phyloP scores from a whole-genome alignment of 2,797 vertebrate genomes.

The Microctenopoma steveboyesi region DNA sequence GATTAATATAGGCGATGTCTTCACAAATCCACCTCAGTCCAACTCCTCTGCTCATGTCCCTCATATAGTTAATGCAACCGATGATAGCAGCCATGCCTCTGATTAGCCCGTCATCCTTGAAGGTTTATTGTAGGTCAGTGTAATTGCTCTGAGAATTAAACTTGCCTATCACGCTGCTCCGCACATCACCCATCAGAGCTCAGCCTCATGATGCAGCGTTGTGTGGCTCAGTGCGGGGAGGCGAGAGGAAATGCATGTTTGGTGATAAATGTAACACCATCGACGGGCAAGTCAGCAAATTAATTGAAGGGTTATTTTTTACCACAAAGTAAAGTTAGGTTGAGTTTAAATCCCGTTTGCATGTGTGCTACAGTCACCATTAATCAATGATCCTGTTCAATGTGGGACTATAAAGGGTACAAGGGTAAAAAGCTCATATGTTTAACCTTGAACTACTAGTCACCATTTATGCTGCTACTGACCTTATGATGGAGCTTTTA shows the following conservation, averaged over 20 bases:
- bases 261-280: background rate
- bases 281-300: background rate
- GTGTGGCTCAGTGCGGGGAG: background rate
- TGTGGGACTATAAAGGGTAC: too few relatives aligned
- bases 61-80: conserved; percentile 2
- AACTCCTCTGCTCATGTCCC: background rate
- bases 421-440: too few relatives aligned
- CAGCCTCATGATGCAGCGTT: background rate
- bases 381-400: too few relatives aligned
- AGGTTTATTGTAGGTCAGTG: conserved; percentile 54
- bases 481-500: background rate
- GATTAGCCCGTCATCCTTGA: conserved; percentile 52
- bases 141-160: conserved; percentile 40
- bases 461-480: background rate
- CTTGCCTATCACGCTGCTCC: conserved; percentile 8
- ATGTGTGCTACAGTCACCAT: background rate
- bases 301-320: background rate
- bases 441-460: background rate
- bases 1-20: too few relatives aligned
- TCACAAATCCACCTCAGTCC: background rate
- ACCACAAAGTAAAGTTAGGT: background rate
- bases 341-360: background rate
- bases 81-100: background rate
- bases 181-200: conserved; percentile 20
- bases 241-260: background rate